Evolutionary conservation across 2,797 vertebrate species (phyloP), one percentile per base, ranked within the genome.

Genomic region (Galago senegalensis): DNA sequence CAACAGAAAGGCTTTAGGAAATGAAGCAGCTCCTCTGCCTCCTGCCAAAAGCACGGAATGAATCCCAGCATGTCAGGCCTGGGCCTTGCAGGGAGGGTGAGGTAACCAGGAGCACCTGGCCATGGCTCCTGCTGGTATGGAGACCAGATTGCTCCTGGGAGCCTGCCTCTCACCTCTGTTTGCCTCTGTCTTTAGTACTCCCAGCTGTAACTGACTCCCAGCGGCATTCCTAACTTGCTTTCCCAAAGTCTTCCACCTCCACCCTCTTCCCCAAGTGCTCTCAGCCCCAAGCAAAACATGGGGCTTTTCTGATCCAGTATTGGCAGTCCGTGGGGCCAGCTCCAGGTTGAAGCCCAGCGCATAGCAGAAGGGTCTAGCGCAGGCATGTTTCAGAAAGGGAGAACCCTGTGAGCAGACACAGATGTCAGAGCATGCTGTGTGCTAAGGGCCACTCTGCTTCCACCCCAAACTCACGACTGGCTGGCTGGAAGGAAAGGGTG

Each of bases 41-140:
- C 84, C 69, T 93, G 97, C 89, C 96, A 90, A 95, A 97, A 94
- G 95, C 91, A 82, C 93, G 95, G 95, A 96, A 93, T 94, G 72
- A 96, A 98, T 97, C 91, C 96, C 89, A 89, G 96, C 93, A 46
- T 40, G 70, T 96, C 95, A 93, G 83, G 97, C 87, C 89, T 13
- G 90, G 93, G 95, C 88, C 93, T 93, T 76, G 91, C 29, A 25
- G 93, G 87, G 76, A 95, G 92, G 93, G 90, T 91, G 89, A 97
- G 89, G 93, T 97, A 95, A 97, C 94, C 46, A 34, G 95, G 61
- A 93, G 84, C 93, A 96, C 96, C 95, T 97, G 97, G 95, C 79
- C 76, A 73, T 76, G 75, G 94, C 96, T 95, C 75, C 91, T 84
- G 94, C 58, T 87, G 67, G 70, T 86, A 95, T 46, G 75, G 91